phyloP scores from a whole-genome alignment of 1,140 invertebrate species.

The Neodiprion virginianus region DNA sequence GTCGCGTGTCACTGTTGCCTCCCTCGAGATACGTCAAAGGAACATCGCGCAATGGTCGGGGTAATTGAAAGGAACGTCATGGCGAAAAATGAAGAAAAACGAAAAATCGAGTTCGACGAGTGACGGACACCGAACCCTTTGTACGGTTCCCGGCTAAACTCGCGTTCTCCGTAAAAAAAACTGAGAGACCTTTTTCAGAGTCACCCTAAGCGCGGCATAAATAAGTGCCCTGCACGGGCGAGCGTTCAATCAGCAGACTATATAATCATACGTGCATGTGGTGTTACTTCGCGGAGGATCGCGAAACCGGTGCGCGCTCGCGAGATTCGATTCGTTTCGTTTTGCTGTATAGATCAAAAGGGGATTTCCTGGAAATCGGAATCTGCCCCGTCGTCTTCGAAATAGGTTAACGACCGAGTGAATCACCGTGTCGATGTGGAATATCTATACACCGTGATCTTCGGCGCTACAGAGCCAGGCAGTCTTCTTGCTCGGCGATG shows the following conservation, averaged over 20 bases:
- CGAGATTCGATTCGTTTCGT: slow-evolving; percentile 26
- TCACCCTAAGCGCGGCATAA: not conserved
- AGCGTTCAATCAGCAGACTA: not conserved
- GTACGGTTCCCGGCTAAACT: not conserved
- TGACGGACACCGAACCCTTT: not conserved
- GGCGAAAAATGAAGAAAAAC: not conserved
- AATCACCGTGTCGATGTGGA: slow-evolving; percentile 37
- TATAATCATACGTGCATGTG: not conserved
- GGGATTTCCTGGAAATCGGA: slow-evolving; percentile 30
- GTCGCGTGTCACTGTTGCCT: no score
- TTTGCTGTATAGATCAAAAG: slow-evolving; percentile 26
- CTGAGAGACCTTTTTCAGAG: not conserved
- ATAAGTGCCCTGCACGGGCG: not conserved
- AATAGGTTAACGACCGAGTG: slow-evolving; percentile 53
- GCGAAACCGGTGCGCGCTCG: not conserved
- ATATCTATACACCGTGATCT: slow-evolving; percentile 1
- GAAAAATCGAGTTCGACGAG: not conserved
- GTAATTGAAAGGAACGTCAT: not conserved
- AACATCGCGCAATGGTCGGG: no score
- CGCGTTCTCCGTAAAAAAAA: not conserved
- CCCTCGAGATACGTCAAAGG: no score
- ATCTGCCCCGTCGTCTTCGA: slow-evolving; percentile 27
- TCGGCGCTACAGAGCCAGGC: no score
- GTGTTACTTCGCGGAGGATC: not conserved
- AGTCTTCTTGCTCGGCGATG: no score